Evolutionary conservation across 2,888 invertebrate genomes (phyloP).

Genomic region (Falcaria lacertinaria): DNA sequence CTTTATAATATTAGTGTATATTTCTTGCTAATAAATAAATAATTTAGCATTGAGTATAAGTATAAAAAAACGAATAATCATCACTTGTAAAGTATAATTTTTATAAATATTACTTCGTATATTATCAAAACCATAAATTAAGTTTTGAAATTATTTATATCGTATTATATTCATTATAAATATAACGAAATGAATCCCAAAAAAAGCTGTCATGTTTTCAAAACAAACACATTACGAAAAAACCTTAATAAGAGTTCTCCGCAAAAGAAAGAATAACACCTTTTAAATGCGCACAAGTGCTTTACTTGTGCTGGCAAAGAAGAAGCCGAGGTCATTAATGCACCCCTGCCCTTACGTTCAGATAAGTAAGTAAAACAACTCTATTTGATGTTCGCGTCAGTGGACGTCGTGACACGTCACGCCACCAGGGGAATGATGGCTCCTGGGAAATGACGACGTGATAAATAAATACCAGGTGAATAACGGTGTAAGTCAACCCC

Average conservation of each 20-base stretch:
- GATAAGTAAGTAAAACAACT: slow-evolving; percentile 77
- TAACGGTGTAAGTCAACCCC: slow-evolving; percentile 20
- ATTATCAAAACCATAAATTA: too few relatives aligned
- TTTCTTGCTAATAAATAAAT: too few relatives aligned
- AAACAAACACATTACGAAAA: slow-evolving; percentile 52
- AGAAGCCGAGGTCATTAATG: slow-evolving; percentile 64
- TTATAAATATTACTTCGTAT: too few relatives aligned
- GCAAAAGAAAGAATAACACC: slow-evolving; percentile 43
- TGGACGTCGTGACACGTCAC: slow-evolving; percentile 43
- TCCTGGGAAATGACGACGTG: slow-evolving; percentile 44
- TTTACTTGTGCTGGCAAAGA: slow-evolving; percentile 29
- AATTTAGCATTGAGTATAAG: too few relatives aligned
- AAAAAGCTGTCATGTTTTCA: too few relatives aligned
- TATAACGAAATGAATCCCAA: too few relatives aligned
- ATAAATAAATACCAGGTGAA: slow-evolving; percentile 47
- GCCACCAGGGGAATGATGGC: slow-evolving; percentile 48
- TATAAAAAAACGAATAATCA: too few relatives aligned
- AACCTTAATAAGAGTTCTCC: slow-evolving; percentile 42
- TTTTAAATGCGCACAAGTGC: slow-evolving; percentile 39
- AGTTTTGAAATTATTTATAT: too few relatives aligned
- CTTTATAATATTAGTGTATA: too few relatives aligned
- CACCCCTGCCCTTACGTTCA: slow-evolving; percentile 61
- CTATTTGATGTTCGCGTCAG: slow-evolving; percentile 73
- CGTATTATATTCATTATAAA: too few relatives aligned
- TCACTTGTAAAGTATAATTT: too few relatives aligned